Base-by-base conservation (phyloP, 2,113 vertebrate species). In the Labrus mixtus region DNA sequence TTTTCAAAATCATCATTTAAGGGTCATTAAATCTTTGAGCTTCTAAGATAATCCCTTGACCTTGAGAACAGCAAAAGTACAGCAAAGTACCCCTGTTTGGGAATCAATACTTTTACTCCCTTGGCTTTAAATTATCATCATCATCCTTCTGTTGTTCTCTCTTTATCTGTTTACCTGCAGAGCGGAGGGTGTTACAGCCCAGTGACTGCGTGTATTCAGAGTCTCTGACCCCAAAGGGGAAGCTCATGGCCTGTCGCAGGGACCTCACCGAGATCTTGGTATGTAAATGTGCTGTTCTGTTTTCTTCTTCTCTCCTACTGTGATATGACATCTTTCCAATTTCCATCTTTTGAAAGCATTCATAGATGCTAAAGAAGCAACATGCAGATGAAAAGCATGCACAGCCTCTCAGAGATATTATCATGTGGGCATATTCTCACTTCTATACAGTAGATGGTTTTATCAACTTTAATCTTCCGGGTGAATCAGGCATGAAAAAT, bases 241-340 rank as follows among this genome's bases (percentile, higher is more conserved):
- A 95, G 76, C 95, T 99, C 60, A 93, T 95, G 78, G 96, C 95
- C 67, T 98, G 97, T 89, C 93, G 95, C 86, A 97, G 95, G 87
- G 96, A 97, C 85, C 91, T 97, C 75, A 95, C 90, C 0, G 96
- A 98, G 82, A 95, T 97, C 78, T 90, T 98, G 97, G 98, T 99
- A 94, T 8, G 75, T 78, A 66, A 63, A 82, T 16, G 2, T 17
- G 7, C 19, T 23, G 3, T 36, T 68, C 13, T 59, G 1, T 53
- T 33, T 33, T 33, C 29, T 33, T 33, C 29, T 33, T 33, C 29
- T 33, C 0, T 33, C 6, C 29, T 33, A 33, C 29, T 33, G 29
- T 33, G 29, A 33, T 33, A 33, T 33, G 29, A 33, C 29, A 33
- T 33, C 29, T 33, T 6, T 33, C 29, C 29, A 33, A 33, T 4